Conservation (phyloP, 1,140 invertebrate species). For the Meloidogyne chitwoodi region DNA sequence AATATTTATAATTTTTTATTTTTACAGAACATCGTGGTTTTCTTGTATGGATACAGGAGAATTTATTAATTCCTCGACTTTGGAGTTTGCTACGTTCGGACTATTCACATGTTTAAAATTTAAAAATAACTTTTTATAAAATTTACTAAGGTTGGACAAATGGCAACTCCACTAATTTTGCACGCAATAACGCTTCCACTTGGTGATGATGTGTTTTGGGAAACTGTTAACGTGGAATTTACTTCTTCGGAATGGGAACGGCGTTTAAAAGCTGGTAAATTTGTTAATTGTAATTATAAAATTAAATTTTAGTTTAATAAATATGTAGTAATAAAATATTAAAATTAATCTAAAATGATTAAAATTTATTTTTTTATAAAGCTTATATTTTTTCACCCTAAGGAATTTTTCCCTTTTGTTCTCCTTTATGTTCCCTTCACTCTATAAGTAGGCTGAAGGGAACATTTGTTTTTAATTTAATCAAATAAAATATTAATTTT, state of each 20-base stretch:
- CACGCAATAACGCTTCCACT: slow-evolving; percentile 87
- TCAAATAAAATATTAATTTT: too few species aligned
- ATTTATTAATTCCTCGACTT: slow-evolving; percentile 87
- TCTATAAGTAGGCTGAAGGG: neutral
- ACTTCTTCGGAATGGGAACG: slow-evolving; percentile 80
- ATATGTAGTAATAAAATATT: too few species aligned
- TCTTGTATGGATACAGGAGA: slow-evolving; percentile 94
- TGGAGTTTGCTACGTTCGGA: slow-evolving; percentile 89
- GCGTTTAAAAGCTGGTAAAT: slow-evolving; percentile 76
- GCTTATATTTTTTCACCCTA: too few species aligned
- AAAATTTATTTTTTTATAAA: too few species aligned
- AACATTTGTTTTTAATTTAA: slow-evolving; percentile 17
- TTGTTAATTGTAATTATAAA: too few species aligned
- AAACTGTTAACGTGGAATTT: slow-evolving; percentile 85
- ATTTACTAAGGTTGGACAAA: slow-evolving; percentile 57
- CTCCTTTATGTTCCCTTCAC: neutral
- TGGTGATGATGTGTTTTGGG: slow-evolving; percentile 90
- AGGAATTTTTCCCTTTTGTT: too few species aligned
- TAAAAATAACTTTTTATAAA: neutral
- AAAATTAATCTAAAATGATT: too few species aligned
- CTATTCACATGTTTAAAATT: slow-evolving; percentile 67
- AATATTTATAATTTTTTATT: neutral
- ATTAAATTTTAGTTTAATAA: too few species aligned
- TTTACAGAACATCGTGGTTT: slow-evolving; percentile 69
- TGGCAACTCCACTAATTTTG: slow-evolving; percentile 73